A percentile compares a stretch with the other conserved stretches of the same genome.
Conservation (phyloP, 2,113 vertebrate species). For the Chrysemys picta region DNA sequence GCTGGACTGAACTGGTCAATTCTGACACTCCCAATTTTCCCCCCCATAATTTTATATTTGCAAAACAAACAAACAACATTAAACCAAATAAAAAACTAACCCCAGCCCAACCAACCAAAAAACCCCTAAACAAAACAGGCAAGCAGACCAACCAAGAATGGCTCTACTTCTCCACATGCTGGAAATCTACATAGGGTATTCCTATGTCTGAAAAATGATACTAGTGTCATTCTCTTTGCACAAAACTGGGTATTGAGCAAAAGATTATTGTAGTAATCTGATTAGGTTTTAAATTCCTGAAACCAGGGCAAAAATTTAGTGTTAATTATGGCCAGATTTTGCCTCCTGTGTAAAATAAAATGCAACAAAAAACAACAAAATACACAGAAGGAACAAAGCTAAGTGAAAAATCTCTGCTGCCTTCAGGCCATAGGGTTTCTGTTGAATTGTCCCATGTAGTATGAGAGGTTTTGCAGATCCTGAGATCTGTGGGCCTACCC, state of each 20-base stretch:
- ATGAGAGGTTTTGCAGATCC: not conserved
- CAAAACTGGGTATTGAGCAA: not conserved
- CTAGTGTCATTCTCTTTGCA: not conserved
- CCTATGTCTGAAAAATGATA: not conserved
- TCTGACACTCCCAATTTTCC: not conserved
- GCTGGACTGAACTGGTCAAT: not conserved
- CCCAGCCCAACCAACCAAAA: not conserved
- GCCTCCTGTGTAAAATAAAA: not conserved
- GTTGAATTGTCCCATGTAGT: rapidly evolving
- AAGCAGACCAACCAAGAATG: not conserved
- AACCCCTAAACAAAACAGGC: not conserved
- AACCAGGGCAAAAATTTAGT: constrained; percentile 1
- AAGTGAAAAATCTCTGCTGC: not conserved
- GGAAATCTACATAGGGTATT: constrained; percentile 23
- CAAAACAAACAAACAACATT: no score
- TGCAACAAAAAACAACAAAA: not conserved
- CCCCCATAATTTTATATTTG: not conserved
- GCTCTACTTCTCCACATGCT: not conserved
- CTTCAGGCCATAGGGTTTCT: not conserved
- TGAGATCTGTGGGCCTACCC: not conserved
- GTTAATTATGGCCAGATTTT: not conserved
- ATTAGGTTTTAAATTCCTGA: not conserved
- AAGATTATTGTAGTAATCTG: not conserved
- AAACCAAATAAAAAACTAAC: not conserved
- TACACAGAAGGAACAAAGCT: not conserved